Evolutionary conservation across 92 coral and sea anemone species (phyloP).

Genomic region (Heliopora coerulea): DNA sequence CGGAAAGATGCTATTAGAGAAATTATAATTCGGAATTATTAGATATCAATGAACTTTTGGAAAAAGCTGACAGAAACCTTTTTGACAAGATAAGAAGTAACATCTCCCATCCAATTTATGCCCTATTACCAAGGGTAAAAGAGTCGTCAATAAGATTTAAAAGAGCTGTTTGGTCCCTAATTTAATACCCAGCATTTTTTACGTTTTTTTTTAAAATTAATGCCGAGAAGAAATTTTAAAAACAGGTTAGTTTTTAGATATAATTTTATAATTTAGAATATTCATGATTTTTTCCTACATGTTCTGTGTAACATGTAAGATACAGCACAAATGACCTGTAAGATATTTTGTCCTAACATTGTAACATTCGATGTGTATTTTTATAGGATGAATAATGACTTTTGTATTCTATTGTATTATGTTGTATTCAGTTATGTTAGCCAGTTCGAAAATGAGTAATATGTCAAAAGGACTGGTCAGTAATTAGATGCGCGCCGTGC

Average conservation of each 20-base stretch:
- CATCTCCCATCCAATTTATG: constrained; percentile 27
- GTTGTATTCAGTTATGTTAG: too few species aligned
- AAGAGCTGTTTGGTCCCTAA: constrained; percentile 19
- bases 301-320: too few species aligned
- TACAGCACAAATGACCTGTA: too few species aligned
- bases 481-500: too few species aligned
- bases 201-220: too few species aligned
- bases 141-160: constrained; percentile 4
- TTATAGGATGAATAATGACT: too few species aligned
- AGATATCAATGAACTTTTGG: constrained; percentile 33
- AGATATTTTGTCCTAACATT: too few species aligned
- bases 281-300: too few species aligned
- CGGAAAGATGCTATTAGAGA: constrained; percentile 29
- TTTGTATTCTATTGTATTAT: too few species aligned
- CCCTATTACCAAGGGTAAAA: constrained; percentile 23
- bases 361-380: too few species aligned
- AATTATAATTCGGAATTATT: constrained; percentile 28
- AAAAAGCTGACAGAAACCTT: constrained; percentile 33
- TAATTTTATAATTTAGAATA: constrained; percentile 11
- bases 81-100: constrained; percentile 6
- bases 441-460: too few species aligned
- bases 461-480: too few species aligned
- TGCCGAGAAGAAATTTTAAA: constrained; percentile 14
- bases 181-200: constrained; percentile 23
- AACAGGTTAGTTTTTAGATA: constrained; percentile 33